Conservation (phyloP, 2,113 vertebrate species). For the Cygnus atratus region DNA sequence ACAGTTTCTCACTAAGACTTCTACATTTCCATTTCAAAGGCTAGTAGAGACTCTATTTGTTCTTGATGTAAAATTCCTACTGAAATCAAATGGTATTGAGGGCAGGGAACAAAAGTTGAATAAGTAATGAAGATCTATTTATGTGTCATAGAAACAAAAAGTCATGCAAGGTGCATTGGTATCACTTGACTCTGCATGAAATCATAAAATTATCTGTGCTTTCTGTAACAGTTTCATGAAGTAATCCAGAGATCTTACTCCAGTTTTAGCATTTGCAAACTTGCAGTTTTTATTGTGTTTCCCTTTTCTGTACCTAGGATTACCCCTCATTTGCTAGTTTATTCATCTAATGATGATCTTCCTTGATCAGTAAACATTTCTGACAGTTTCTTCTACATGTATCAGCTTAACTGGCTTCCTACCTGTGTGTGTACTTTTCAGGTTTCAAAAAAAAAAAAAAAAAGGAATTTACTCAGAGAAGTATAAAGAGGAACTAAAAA, state of each 20-base stretch:
- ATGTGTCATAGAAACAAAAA: not conserved
- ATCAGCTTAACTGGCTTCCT: not conserved
- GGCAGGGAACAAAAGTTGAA: not conserved
- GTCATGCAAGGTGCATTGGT: not conserved
- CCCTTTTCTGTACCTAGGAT: not conserved
- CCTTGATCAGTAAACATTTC: not conserved
- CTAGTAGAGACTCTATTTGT: not conserved
- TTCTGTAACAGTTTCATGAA: not conserved
- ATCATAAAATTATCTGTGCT: not conserved
- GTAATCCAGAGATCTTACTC: not conserved
- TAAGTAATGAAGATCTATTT: not conserved
- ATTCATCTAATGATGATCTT: not conserved
- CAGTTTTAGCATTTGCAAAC: not conserved
- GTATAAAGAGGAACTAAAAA: not conserved
- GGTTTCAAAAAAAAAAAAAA: not conserved
- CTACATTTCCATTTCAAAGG: conserved; percentile 60
- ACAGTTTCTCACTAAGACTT: conserved; percentile 15
- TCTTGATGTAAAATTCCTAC: conserved; percentile 17
- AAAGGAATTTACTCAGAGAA: not conserved
- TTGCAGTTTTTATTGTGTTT: not conserved
- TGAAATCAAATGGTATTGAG: conserved; percentile 28
- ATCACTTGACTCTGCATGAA: not conserved
- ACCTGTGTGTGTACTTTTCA: not conserved
- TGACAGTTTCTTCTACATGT: not conserved
- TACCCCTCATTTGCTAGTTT: not conserved